Percentiles rank a stretch among this genome's conserved stretches.
phyloP scores from a whole-genome alignment of 2,888 invertebrate species.

The Ophion ventricosus region DNA sequence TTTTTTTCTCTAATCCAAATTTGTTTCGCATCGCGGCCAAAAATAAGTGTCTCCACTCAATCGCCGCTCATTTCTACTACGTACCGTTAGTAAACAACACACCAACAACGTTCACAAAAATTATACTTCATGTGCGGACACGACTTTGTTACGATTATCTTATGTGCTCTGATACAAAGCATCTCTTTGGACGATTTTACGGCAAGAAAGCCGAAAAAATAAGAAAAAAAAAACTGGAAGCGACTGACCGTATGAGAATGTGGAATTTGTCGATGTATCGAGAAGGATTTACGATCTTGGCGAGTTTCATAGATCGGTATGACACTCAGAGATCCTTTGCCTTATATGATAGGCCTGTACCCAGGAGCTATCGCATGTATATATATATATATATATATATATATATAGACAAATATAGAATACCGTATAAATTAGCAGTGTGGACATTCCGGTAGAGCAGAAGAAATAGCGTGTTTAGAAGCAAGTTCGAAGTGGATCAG shows the following conservation, averaged over 20 bases:
- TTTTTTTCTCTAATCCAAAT: too few species aligned
- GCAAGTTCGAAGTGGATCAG: conserved; percentile 57
- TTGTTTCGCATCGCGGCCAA: too few species aligned
- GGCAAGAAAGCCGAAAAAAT: conserved; percentile 1
- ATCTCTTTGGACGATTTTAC: not conserved
- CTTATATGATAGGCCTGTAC: conserved; percentile 30
- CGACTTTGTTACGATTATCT: too few species aligned
- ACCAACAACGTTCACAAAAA: too few species aligned
- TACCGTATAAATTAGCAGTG: conserved; percentile 29
- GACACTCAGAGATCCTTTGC: conserved; percentile 33
- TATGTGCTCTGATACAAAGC: too few species aligned
- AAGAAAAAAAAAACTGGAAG: conserved; percentile 4
- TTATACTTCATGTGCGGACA: too few species aligned
- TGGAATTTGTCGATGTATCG: conserved; percentile 32
- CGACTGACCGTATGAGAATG: conserved; percentile 19
- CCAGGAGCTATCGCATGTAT: not conserved
- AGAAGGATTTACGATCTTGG: conserved; percentile 47
- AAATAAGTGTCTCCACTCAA: too few species aligned
- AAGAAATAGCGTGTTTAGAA: conserved; percentile 49
- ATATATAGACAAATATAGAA: conserved; percentile 17
- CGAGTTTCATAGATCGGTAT: conserved; percentile 51
- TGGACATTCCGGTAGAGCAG: not conserved
- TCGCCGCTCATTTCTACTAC: too few species aligned
- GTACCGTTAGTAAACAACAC: too few species aligned
- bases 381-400: not conserved